Percentiles rank a stretch among this genome's conserved stretches.
Conservation (phyloP, 2,113 vertebrate genomes). For the Chaetorhynchus papuensis region DNA sequence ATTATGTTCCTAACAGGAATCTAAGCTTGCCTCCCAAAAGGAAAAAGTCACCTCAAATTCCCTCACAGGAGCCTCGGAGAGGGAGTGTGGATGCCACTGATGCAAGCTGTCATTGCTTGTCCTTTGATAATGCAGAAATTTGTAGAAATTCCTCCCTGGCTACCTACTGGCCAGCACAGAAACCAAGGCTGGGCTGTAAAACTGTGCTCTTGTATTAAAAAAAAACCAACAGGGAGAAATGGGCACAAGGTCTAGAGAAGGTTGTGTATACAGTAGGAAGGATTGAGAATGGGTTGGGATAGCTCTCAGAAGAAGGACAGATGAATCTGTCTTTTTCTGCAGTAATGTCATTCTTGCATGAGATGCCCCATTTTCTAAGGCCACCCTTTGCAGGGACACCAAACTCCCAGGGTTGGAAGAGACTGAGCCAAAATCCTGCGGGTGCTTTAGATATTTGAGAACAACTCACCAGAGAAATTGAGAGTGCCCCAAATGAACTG, state of each 20-base stretch:
- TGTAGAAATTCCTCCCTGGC: not conserved
- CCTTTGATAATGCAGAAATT: not conserved
- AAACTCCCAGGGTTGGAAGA: not conserved
- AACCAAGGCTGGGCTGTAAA: not conserved
- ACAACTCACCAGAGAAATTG: not conserved
- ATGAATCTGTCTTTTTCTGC: not conserved
- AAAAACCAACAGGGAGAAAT: not conserved
- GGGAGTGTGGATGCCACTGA: not conserved
- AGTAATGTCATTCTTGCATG: not conserved
- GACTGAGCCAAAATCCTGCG: not conserved
- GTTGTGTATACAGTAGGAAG: not conserved
- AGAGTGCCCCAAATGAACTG: slow-evolving; percentile 1
- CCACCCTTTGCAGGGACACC: not conserved
- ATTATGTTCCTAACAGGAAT: not conserved
- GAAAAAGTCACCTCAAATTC: not conserved
- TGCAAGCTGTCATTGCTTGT: not conserved
- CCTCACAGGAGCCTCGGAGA: not conserved
- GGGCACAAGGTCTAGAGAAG: not conserved
- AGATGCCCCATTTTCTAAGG: not conserved
- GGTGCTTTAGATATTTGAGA: not conserved
- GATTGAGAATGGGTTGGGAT: not conserved
- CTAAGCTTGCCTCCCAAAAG: not conserved
- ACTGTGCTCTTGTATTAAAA: accelerated
- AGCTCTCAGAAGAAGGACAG: not conserved
- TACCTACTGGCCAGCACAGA: not conserved